These are phyloP conservation scores for Nothocercus julius DNA, from an alignment of 2,113 vertebrate species.

Conservation along the genomic window DNA sequence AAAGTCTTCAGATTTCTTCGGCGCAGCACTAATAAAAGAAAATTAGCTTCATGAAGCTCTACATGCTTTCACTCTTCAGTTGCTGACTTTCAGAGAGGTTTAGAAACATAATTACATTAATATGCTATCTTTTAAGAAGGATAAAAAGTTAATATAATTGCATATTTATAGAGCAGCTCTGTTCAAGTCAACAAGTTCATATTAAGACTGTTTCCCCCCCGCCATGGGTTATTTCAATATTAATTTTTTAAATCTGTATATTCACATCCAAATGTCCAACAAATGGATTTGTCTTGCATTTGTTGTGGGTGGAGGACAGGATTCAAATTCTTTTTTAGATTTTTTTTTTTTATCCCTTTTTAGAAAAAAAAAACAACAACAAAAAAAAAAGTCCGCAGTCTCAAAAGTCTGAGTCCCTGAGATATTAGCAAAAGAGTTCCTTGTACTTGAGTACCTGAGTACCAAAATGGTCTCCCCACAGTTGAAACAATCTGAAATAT, in stretches of 20 bases:
- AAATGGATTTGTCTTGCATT: not conserved
- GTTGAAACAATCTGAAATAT: not conserved
- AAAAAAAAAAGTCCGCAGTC: too few species aligned
- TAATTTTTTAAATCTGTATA: not conserved
- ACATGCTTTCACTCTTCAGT: not conserved
- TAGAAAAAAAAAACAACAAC: too few species aligned
- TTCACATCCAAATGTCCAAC: not conserved
- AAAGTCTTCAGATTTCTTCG: not conserved
- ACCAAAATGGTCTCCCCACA: not conserved
- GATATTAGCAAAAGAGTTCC: not conserved
- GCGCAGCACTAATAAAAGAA: not conserved
- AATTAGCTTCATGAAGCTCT: not conserved
- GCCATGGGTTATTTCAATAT: not conserved
- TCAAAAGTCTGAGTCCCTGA: not conserved
- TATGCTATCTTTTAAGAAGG: not conserved
- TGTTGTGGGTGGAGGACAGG: fast-evolving
- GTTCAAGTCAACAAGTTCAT: not conserved
- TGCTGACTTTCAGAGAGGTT: not conserved
- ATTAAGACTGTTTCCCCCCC: not conserved
- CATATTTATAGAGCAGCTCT: not conserved
- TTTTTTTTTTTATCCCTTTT: not conserved
- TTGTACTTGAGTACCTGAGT: not conserved
- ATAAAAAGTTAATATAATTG: not conserved
- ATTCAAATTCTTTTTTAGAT: not conserved
- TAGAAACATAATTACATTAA: not conserved